phyloP scores from a whole-genome alignment of 2,113 vertebrate genomes.

The Limanda limanda region DNA sequence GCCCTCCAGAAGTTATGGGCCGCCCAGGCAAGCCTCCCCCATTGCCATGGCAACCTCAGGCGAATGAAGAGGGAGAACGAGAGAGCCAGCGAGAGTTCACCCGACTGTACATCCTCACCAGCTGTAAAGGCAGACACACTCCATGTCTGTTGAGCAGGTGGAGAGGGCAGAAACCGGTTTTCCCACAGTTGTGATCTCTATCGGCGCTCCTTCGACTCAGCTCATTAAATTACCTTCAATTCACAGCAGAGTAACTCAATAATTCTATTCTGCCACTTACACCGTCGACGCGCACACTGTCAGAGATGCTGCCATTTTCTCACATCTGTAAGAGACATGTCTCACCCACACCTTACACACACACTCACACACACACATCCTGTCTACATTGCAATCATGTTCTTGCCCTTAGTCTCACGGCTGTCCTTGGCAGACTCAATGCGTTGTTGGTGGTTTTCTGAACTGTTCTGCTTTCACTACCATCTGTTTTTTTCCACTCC shows the following conservation, averaged over 20 bases:
- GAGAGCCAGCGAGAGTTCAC: slow-evolving; percentile 46
- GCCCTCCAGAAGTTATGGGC: slow-evolving; percentile 76
- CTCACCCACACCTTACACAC: slow-evolving; percentile 59
- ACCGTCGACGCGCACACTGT: slow-evolving; percentile 4
- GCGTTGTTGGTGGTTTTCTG: neutral
- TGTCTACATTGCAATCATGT: slow-evolving; percentile 30
- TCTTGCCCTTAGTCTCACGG: slow-evolving; percentile 10
- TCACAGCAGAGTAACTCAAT: slow-evolving; percentile 47
- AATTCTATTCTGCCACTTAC: slow-evolving; percentile 64
- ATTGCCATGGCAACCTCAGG: slow-evolving; percentile 75
- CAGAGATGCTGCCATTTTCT: slow-evolving; percentile 56
- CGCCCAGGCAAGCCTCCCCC: slow-evolving; percentile 63
- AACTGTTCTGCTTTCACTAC: neutral
- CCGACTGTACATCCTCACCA: slow-evolving; percentile 52
- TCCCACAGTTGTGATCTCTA: slow-evolving; percentile 55
- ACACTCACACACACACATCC: slow-evolving; percentile 4
- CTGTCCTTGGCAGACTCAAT: neutral
- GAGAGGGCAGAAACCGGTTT: slow-evolving; percentile 29
- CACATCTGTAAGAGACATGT: slow-evolving; percentile 75
- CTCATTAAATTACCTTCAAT: slow-evolving; percentile 64
- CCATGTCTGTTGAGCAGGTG: slow-evolving; percentile 36
- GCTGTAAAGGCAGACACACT: slow-evolving; percentile 57
- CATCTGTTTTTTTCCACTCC: neutral
- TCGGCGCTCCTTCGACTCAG: slow-evolving; percentile 20
- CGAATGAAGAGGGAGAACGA: slow-evolving; percentile 60